phyloP scores from a whole-genome alignment of 2,888 invertebrate species.

The Nebria salina region DNA sequence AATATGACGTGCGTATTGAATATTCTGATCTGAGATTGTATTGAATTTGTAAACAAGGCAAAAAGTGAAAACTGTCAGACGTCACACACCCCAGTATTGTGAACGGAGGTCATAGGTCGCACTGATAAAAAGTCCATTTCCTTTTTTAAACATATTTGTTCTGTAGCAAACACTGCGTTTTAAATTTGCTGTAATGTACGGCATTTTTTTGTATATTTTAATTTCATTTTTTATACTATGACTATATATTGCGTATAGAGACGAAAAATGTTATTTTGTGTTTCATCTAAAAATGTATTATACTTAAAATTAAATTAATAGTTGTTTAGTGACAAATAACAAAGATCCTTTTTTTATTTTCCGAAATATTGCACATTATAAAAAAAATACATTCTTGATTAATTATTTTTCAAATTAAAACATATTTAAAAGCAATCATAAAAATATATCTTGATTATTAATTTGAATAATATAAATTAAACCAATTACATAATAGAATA shows the following conservation, averaged over 20 bases:
- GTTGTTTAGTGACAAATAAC: too few species aligned
- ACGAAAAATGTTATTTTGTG: background rate
- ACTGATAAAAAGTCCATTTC: conserved; percentile 49
- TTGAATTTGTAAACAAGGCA: conserved; percentile 57
- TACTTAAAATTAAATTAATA: background rate
- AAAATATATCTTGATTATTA: too few species aligned
- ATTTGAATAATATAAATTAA: too few species aligned
- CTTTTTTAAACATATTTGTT: conserved; percentile 46
- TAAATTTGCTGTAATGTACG: conserved; percentile 36
- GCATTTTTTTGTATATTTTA: conserved; percentile 6
- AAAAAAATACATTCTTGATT: too few species aligned
- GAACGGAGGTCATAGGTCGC: conserved; percentile 51
- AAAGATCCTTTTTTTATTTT: too few species aligned
- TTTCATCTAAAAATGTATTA: background rate
- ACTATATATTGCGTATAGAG: background rate
- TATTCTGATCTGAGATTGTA: conserved; percentile 53
- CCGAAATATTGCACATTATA: too few species aligned
- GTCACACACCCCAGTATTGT: conserved; percentile 55
- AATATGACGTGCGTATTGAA: conserved; percentile 55
- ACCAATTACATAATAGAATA: too few species aligned
- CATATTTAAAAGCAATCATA: too few species aligned
- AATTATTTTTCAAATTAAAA: too few species aligned
- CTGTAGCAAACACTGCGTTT: conserved; percentile 33
- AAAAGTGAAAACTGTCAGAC: conserved; percentile 56
- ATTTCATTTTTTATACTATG: conserved; percentile 5